Percentiles rank a stretch among this genome's conserved stretches.
These are phyloP conservation scores for Acanthosepion pharaonis DNA, from an alignment of 2,888 invertebrate genomes.

Conservation along the genomic window DNA sequence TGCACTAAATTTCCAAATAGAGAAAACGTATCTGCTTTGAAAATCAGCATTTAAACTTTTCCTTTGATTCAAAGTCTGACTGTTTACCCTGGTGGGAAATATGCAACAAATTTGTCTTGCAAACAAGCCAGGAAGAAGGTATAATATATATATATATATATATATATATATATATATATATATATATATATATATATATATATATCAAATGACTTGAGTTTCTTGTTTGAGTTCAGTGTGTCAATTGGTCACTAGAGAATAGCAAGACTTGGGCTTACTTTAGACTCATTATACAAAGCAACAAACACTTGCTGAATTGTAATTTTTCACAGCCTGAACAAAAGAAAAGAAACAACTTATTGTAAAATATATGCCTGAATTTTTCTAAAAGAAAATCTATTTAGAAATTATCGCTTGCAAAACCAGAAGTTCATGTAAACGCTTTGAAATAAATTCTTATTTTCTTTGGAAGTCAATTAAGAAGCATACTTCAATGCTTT, in stretches of 20 bases:
- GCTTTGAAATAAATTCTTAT: not conserved
- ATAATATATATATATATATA: not conserved
- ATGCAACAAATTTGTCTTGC: not conserved
- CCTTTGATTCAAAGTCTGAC: not conserved
- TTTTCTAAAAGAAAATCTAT: not conserved
- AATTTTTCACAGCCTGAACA: not conserved
- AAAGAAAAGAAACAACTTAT: not conserved
- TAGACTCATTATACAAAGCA: not conserved
- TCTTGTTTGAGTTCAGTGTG: not conserved
- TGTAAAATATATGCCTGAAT: not conserved
- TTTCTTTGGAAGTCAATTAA: no score
- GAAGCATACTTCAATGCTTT: no score
- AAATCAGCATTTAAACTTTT: not conserved
- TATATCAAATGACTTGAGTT: not conserved
- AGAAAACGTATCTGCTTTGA: not conserved
- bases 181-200: not conserved
- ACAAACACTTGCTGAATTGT: not conserved
- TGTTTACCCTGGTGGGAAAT: not conserved
- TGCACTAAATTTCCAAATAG: no score
- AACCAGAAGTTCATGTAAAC: not conserved
- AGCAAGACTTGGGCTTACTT: not conserved
- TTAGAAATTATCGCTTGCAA: not conserved
- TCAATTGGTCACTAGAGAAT: constrained; percentile 15
- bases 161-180: not conserved
- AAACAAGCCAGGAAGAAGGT: not conserved